Conservation (phyloP, 2,797 vertebrate species). For the Bryconaethiops microstoma region DNA sequence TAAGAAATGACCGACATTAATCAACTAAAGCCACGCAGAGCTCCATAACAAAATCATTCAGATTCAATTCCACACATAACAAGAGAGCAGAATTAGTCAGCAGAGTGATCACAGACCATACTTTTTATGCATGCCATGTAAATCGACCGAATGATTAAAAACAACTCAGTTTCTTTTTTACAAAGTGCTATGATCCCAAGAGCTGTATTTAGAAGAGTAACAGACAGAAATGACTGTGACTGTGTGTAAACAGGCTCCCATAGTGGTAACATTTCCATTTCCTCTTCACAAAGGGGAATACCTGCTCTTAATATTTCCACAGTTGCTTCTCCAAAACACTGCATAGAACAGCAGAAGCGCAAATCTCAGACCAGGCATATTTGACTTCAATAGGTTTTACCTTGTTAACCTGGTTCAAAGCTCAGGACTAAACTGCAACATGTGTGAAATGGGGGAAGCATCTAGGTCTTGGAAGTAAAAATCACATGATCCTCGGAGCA, state of each 20-base stretch:
- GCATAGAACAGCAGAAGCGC: background rate
- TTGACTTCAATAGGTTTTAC: conserved; percentile 7
- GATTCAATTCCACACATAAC: background rate
- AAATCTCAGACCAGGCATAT: conserved; percentile 1
- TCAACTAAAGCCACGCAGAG: background rate
- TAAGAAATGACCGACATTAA: conserved; percentile 28
- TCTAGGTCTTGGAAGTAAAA: conserved; percentile 32
- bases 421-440: conserved; percentile 34
- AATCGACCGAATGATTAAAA: conserved; percentile 5
- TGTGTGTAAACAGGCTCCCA: conserved; percentile 17
- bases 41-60: background rate
- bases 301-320: conserved; percentile 42
- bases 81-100: conserved; percentile 10
- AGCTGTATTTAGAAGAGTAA: conserved; percentile 23
- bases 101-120: conserved; percentile 3
- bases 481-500: conserved; percentile 35
- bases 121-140: background rate
- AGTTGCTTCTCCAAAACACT: conserved; percentile 33
- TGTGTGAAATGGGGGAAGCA: conserved; percentile 3
- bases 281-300: conserved; percentile 38
- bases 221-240: conserved; percentile 35
- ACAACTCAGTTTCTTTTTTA: background rate
- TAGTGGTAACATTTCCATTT: conserved; percentile 44
- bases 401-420: conserved; percentile 34
- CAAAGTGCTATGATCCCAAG: background rate